Conservation (phyloP, 2,113 vertebrate genomes). For the Caranx melampygus region DNA sequence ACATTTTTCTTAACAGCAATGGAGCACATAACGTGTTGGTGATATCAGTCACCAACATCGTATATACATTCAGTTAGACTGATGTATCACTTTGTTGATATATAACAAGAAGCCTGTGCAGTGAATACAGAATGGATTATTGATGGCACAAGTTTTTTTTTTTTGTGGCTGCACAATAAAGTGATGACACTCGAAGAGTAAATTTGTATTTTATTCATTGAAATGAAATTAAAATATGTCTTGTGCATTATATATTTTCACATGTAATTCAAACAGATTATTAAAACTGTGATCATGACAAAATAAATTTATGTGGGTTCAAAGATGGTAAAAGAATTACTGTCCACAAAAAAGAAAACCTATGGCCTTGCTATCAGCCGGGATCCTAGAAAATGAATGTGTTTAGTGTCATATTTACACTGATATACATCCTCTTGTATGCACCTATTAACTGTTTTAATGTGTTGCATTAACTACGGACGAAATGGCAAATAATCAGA, state of each 20-base stretch:
- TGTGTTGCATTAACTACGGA: not conserved
- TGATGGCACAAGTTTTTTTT: not conserved
- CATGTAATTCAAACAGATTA: not conserved
- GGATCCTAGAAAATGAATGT: not conserved
- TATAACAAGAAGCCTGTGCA: not conserved
- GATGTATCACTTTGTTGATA: conserved; percentile 40
- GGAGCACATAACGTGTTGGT: not conserved
- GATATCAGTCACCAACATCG: not conserved
- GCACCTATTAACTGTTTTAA: not conserved
- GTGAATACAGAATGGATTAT: not conserved
- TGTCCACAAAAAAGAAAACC: not conserved
- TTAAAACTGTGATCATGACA: not conserved
- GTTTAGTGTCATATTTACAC: too few species aligned
- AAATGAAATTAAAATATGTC: not conserved
- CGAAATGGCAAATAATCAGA: not conserved
- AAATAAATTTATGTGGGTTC: not conserved
- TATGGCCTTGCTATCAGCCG: not conserved
- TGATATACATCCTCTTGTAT: too few species aligned
- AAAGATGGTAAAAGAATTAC: not conserved
- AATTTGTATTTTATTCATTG: not conserved
- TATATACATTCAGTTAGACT: conserved; percentile 32
- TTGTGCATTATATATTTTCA: not conserved
- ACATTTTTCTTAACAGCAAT: conserved; percentile 31
- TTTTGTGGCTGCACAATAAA: not conserved
- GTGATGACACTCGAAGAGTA: not conserved